Conservation (phyloP, 2,797 vertebrate species). For the Acanthurus lineatus region DNA sequence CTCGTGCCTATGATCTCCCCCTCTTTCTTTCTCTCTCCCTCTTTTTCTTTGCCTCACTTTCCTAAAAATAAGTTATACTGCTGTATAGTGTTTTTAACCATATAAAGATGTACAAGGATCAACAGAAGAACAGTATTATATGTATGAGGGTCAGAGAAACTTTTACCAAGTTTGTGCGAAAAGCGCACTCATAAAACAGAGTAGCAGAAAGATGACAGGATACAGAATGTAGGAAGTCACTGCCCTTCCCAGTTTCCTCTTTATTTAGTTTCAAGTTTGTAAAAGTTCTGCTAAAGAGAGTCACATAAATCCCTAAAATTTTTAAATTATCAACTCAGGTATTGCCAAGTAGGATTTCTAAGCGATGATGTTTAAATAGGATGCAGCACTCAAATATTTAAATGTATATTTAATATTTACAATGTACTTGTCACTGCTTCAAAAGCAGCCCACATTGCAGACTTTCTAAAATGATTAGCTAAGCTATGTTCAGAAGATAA, state of each 20-base stretch:
- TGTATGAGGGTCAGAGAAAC: not conserved
- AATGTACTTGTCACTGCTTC: conserved; percentile 20
- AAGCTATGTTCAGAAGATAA: conserved; percentile 24
- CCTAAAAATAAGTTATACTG: conserved; percentile 13
- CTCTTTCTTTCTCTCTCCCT: conserved; percentile 10
- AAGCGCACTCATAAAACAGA: conserved; percentile 6
- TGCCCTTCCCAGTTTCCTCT: not conserved
- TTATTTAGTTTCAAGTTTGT: not conserved
- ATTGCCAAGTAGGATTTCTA: not conserved
- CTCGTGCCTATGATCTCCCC: conserved; percentile 34
- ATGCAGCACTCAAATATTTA: too few species aligned
- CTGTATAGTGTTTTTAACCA: conserved; percentile 32
- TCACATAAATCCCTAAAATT: not conserved
- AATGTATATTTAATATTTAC: too few species aligned
- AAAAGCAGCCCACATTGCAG: conserved; percentile 3
- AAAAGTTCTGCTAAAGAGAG: not conserved
- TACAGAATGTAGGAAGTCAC: not conserved
- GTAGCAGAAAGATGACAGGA: not conserved
- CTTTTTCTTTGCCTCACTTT: conserved; percentile 1
- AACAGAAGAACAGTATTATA: not conserved
- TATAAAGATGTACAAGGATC: conserved; percentile 26
- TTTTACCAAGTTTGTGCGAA: conserved; percentile 3
- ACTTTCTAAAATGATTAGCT: conserved; percentile 1
- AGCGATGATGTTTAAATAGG: too few species aligned
- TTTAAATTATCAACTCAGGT: not conserved